A percentile compares a stretch with the other conserved stretches of the same genome.
phyloP scores from a whole-genome alignment of 2,797 vertebrate species.

The Halcyon badia region DNA sequence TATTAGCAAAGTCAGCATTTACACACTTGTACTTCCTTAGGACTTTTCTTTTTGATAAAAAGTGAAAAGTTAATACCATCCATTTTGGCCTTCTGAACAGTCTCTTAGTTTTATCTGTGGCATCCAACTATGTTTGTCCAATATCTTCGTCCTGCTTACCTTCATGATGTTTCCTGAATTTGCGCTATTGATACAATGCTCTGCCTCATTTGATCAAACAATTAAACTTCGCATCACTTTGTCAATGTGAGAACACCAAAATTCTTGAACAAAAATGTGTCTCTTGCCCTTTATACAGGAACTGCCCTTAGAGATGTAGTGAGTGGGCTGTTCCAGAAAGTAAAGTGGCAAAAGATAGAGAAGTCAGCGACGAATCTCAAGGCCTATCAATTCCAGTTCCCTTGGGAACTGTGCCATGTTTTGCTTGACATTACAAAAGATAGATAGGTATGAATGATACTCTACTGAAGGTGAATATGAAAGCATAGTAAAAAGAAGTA shows the following conservation, averaged over 20 bases:
- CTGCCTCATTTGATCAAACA: not conserved
- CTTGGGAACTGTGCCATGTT: not conserved
- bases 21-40: not conserved
- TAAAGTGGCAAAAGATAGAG: not conserved
- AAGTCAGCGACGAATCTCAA: not conserved
- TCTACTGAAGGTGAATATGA: not conserved
- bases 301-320: not conserved
- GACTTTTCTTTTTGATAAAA: not conserved
- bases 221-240: not conserved
- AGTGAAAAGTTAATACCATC: not conserved
- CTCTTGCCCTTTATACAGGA: not conserved
- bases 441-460: not conserved
- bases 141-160: not conserved
- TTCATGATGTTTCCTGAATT: not conserved
- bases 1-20: conserved; percentile 12
- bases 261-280: not conserved
- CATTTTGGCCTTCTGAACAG: not conserved
- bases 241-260: not conserved
- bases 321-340: not conserved
- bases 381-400: not conserved
- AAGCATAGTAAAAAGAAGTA: not conserved
- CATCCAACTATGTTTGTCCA: not conserved
- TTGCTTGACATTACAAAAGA: not conserved
- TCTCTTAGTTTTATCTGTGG: not conserved
- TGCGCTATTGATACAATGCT: not conserved